These are phyloP conservation scores for Olivierus martensii DNA, from an alignment of 1,140 invertebrate genomes.

Conservation along the genomic window DNA sequence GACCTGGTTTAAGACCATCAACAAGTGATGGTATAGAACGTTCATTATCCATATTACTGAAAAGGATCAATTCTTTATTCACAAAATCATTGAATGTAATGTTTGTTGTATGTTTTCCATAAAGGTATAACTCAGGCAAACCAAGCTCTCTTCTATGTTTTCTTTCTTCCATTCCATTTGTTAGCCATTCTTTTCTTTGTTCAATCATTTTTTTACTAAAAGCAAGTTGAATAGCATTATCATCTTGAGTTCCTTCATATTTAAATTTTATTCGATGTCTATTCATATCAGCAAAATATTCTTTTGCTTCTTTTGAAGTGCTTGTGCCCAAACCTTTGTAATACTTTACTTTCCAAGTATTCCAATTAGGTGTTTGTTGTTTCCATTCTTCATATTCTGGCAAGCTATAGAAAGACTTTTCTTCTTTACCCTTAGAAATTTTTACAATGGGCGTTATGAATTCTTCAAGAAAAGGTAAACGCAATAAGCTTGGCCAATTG, in stretches of 20 bases:
- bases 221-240: slow-evolving; percentile 86
- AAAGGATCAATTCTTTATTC: slow-evolving; percentile 93
- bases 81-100: slow-evolving; percentile 90
- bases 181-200: slow-evolving; percentile 93
- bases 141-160: slow-evolving; percentile 81
- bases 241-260: slow-evolving; percentile 73
- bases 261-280: slow-evolving; percentile 83
- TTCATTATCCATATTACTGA: slow-evolving; percentile 94
- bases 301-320: slow-evolving; percentile 93
- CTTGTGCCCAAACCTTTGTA: slow-evolving; percentile 99
- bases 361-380: slow-evolving; percentile 72
- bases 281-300: slow-evolving; percentile 94
- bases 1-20: slow-evolving; percentile 94
- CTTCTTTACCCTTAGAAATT: slow-evolving; percentile 68
- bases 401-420: slow-evolving; percentile 83
- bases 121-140: slow-evolving; percentile 75
- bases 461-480: slow-evolving; percentile 85
- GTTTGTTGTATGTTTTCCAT: slow-evolving; percentile 74
- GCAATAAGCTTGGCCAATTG: slow-evolving; percentile 90
- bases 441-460: slow-evolving; percentile 99
- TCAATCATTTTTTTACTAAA: slow-evolving; percentile 95
- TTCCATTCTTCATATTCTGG: slow-evolving; percentile 99
- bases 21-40: slow-evolving; percentile 89
- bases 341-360: slow-evolving; percentile 94
- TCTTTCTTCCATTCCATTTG: slow-evolving; percentile 89